Evolutionary conservation across 2,797 vertebrate species (phyloP).

Genomic region (Melanotaenia boesemani): DNA sequence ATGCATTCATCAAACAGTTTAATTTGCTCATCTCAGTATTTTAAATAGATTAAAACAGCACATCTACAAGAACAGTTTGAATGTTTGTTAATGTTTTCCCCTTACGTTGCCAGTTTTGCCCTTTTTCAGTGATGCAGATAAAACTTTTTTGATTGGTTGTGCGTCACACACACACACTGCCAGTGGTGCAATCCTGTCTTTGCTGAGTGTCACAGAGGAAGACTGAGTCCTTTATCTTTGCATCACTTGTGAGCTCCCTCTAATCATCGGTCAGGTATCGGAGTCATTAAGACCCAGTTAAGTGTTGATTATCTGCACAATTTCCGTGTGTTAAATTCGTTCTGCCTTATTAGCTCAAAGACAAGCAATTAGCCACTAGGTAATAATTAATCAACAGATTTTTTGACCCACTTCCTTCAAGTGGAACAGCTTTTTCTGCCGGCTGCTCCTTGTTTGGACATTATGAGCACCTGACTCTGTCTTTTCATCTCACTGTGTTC

Average conservation of each 20-base stretch:
- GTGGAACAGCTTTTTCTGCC: slow-evolving; percentile 45
- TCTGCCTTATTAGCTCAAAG: slow-evolving; percentile 69
- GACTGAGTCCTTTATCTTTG: slow-evolving; percentile 15
- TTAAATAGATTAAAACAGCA: too few species aligned
- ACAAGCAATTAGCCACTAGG: slow-evolving; percentile 67
- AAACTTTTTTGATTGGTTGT: too few species aligned
- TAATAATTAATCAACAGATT: slow-evolving; percentile 72
- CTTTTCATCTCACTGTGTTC: slow-evolving; percentile 23
- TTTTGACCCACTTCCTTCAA: slow-evolving; percentile 67
- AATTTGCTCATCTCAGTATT: too few species aligned
- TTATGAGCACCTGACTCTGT: slow-evolving; percentile 15
- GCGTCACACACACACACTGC: too few species aligned
- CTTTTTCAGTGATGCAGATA: too few species aligned
- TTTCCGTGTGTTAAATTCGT: slow-evolving; percentile 69
- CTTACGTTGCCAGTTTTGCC: too few species aligned
- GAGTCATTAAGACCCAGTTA: slow-evolving; percentile 60
- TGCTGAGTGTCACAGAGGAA: background rate
- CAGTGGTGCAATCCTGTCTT: too few species aligned
- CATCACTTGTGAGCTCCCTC: slow-evolving; percentile 29
- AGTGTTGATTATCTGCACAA: slow-evolving; percentile 69
- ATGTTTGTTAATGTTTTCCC: too few species aligned
- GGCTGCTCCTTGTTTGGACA: slow-evolving; percentile 34
- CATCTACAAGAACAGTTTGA: too few species aligned
- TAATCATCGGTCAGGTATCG: slow-evolving; percentile 61
- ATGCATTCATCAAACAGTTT: too few species aligned